phyloP scores from a whole-genome alignment of 2,888 invertebrate species.

The Rotaria socialis region DNA sequence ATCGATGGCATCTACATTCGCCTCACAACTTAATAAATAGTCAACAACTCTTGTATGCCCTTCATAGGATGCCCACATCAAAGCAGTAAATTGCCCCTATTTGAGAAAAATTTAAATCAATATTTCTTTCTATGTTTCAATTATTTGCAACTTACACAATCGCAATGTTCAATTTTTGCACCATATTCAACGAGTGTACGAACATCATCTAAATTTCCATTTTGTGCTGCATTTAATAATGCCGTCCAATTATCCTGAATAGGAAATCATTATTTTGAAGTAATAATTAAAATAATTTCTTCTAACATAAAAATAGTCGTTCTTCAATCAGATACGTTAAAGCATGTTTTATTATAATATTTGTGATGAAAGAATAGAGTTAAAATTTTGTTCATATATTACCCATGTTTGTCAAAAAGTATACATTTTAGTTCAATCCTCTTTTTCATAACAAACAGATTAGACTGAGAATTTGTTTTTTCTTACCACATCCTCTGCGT shows the following conservation, averaged over 20 bases:
- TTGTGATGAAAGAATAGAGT: no score
- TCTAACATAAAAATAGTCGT: no score
- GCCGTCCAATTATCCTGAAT: conserved; percentile 57
- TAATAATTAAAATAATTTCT: no score
- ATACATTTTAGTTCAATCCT: no score
- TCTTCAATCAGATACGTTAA: no score
- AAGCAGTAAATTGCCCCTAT: conserved; percentile 89
- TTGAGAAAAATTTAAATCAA: conserved; percentile 7
- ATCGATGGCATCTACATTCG: conserved; percentile 90
- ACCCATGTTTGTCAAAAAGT: no score
- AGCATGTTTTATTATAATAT: no score
- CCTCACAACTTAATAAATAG: conserved; percentile 75
- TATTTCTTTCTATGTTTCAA: not conserved
- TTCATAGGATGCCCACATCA: conserved; percentile 97
- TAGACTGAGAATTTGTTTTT: not conserved
- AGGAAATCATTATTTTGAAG: no score
- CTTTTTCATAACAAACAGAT: no score
- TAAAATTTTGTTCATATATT: no score
- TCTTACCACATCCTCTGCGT: conserved; percentile 78
- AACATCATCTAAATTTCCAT: conserved; percentile 55
- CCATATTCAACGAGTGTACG: conserved; percentile 53
- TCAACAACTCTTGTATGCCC: conserved; percentile 68
- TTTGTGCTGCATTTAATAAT: conserved; percentile 56
- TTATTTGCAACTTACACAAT: conserved; percentile 51
- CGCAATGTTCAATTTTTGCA: conserved; percentile 55